Conservation (phyloP, 2,113 vertebrate genomes). For the Chaetorhynchus papuensis region DNA sequence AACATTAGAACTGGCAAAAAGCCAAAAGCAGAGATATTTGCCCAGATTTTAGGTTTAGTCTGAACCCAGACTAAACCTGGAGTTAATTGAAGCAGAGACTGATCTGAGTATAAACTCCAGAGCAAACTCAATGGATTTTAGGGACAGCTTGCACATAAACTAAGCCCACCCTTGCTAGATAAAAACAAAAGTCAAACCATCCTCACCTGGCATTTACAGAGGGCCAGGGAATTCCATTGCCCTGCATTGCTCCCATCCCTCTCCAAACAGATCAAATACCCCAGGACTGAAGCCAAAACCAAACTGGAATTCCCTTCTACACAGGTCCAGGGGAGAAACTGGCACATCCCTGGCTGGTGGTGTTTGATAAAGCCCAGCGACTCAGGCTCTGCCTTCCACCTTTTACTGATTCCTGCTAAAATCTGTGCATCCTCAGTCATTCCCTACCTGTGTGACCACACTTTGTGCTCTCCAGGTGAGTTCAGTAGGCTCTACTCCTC, state of each 20-base stretch:
- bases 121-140: not conserved
- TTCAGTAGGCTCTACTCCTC: not conserved
- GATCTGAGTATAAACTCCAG: not conserved
- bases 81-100: not conserved
- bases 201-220: not conserved
- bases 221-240: not conserved
- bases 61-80: not conserved
- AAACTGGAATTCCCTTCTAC: not conserved
- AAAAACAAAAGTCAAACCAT: not conserved
- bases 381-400: not conserved
- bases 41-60: not conserved
- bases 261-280: not conserved
- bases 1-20: not conserved
- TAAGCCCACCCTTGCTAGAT: not conserved
- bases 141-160: not conserved
- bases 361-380: not conserved
- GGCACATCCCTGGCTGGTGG: not conserved
- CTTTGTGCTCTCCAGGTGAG: not conserved
- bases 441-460: not conserved
- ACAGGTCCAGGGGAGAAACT: not conserved
- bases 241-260: rapidly evolving
- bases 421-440: not conserved
- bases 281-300: not conserved
- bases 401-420: not conserved
- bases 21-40: not conserved